Evolutionary conservation across 2,888 invertebrate genomes (phyloP), one percentile per base, ranked within the genome.

Genomic region (Epicampocera succincta): DNA sequence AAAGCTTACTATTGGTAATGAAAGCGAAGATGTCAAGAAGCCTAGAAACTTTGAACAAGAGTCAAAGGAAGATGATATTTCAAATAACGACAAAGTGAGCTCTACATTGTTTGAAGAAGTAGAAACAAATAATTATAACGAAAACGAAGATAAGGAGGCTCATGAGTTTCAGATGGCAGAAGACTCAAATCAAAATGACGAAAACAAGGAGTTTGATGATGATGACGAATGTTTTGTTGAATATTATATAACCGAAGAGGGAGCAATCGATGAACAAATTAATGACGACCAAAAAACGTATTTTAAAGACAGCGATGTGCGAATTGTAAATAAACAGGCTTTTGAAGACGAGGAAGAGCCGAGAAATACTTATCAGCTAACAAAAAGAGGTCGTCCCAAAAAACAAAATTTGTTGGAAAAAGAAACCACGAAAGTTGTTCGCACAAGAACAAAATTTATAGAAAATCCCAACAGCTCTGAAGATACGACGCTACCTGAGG

Each of bases 1-100:
- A 71, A 86, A 85, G 2, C 66, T 85, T 5, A 66, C 71, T 8
- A 54, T 13, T 17, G 25, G 17, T 9, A 29, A 17, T 13, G 12
- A 44, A 11, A 12, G 0, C 2, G 61, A 61, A 2, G 48, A 33
- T 12, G 12, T 1, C 5, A 17, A 11, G 11, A 50, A 52, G 8
- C 4, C 54, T 19, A 15, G 1, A 9, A 33, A 9, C 33, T 33
- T 1, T 3, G 33, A 9, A 33, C 40, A 44, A 40, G n/a, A 44
- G 2, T 6, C 6, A 12, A 46, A 2, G 4, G 50, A 19, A 2
- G 71, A 54, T 8, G 40, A 72, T n/a, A 33, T 33, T 0, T 11
- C n/a, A 11, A 65, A 71, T 9, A 80, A 54, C 17, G 60, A 21
- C 65, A 83, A 65, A 44, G 19, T 9, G 2, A 25, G 9, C 5